Evolutionary conservation across 2,797 vertebrate species (phyloP).

Genomic region (Brachyalestes nurse): DNA sequence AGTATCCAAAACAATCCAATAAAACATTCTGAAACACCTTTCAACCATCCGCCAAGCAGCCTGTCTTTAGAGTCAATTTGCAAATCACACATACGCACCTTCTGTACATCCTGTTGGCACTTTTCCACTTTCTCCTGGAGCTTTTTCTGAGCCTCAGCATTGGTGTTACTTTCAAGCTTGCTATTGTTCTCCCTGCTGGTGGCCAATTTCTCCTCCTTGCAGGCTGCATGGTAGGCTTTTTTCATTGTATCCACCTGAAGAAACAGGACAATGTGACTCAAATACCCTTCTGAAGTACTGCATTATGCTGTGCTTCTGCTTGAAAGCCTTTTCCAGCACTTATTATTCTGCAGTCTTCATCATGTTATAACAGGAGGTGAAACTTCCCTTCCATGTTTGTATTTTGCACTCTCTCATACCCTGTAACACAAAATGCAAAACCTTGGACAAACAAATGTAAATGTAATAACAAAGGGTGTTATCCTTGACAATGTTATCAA

Average conservation of each 20-base stretch:
- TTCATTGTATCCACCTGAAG: constrained; percentile 86
- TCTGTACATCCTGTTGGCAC: constrained; percentile 93
- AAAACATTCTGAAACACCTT: neutral
- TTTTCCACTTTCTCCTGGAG: constrained; percentile 97
- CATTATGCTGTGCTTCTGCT: neutral
- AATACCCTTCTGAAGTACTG: neutral
- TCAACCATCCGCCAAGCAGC: no score
- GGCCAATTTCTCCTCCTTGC: constrained; percentile 96
- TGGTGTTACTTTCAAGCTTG: constrained; percentile 91
- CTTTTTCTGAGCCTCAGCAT: constrained; percentile 93
- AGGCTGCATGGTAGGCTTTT: constrained; percentile 91
- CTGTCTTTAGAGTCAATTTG: no score
- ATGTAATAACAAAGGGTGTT: no score
- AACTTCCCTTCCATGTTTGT: neutral
- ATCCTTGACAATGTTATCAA: no score
- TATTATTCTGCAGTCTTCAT: neutral
- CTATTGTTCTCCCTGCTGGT: constrained; percentile 89
- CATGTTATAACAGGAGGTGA: neutral
- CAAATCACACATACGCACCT: constrained; percentile 81
- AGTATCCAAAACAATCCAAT: neutral
- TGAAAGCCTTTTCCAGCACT: neutral
- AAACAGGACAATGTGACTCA: neutral
- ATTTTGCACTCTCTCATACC: neutral
- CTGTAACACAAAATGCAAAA: no score
- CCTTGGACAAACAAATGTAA: no score